Evolutionary conservation across 2,888 invertebrate genomes (phyloP).

Genomic region (Chymomyza caudatula): DNA sequence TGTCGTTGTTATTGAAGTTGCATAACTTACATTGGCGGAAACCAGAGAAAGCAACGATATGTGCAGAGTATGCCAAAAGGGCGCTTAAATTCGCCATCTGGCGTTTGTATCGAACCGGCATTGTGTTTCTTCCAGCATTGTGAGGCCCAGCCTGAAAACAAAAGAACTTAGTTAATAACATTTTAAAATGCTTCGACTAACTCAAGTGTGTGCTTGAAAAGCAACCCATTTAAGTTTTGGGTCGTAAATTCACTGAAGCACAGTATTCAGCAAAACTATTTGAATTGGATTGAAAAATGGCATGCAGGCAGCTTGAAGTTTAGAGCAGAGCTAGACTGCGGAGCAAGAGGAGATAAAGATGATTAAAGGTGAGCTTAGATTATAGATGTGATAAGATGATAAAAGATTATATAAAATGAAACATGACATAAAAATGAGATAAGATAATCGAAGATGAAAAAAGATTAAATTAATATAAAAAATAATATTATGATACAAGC

Average conservation of each 20-base stretch:
- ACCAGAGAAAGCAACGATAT: conserved; percentile 77
- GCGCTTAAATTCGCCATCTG: conserved; percentile 76
- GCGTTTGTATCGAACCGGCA: conserved; percentile 76
- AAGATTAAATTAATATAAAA: background rate
- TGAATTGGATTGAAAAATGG: no score
- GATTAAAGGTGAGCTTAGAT: no score
- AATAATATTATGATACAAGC: background rate
- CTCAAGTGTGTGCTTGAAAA: background rate
- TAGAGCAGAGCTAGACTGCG: no score
- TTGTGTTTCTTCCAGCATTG: conserved; percentile 77
- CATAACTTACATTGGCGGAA: conserved; percentile 76
- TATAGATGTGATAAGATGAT: background rate
- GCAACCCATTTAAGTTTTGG: no score
- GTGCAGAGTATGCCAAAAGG: conserved; percentile 77
- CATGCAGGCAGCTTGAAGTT: no score
- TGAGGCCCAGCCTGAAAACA: conserved; percentile 70
- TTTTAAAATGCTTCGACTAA: background rate
- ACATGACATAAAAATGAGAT: background rate
- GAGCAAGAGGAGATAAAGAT: no score
- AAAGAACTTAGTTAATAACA: background rate
- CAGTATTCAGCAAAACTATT: no score
- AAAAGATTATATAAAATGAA: background rate
- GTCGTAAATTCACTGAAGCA: no score
- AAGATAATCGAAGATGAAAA: background rate
- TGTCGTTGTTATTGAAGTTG: conserved; percentile 33